Base-by-base conservation (phyloP, 2,113 vertebrate species). In the Erythrolamprus reginae region DNA sequence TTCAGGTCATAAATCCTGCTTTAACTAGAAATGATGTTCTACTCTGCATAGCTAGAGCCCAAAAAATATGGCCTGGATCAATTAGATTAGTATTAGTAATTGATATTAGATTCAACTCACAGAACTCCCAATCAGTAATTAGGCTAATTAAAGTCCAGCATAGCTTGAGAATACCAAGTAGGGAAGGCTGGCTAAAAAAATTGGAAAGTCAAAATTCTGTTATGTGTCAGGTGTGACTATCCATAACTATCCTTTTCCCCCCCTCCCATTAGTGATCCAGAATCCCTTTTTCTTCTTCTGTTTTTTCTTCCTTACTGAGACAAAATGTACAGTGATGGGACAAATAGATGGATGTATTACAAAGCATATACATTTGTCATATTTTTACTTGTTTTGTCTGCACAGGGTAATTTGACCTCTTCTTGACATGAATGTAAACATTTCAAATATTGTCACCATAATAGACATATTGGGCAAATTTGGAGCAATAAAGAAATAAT, bases 221-320 rank as follows among this genome's bases (percentile, higher is more conserved):
- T 45, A 23, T 83, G 21, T 45, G 9, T 83, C 23, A 48, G 45
- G 1, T 48, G 19, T 47, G 82, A 47, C 12, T 58, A 26, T 17
- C 5, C 12, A 9, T 28, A n/a, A n/a, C n/a, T n/a, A n/a, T n/a
- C n/a, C 42, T 21, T 6, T 55, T 10, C 4, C 1, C 26, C 1
- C 26, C 0, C 65, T 38, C n/a, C 65, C 65, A 33, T 70, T 70
- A 17, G 13, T 70, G 28, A 70, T 33, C 13, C 13, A 53, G 21
- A 58, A 83, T 70, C 10, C 5, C 87, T 94, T 26, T 56, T 26
- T 2, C 21, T 55, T 51, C 10, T 91, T 42, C 86, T 89, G n/a
- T 38, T 91, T 89, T 89, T 90, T 91, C 4, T 55, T 88, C 4
- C 47, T 89, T 92, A 82, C 15, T 65, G 53, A 87, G 61, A 77